Evolutionary conservation across 1,140 invertebrate species (phyloP), one percentile per base, ranked within the genome.

Genomic region (Stegodyphus dumicola): DNA sequence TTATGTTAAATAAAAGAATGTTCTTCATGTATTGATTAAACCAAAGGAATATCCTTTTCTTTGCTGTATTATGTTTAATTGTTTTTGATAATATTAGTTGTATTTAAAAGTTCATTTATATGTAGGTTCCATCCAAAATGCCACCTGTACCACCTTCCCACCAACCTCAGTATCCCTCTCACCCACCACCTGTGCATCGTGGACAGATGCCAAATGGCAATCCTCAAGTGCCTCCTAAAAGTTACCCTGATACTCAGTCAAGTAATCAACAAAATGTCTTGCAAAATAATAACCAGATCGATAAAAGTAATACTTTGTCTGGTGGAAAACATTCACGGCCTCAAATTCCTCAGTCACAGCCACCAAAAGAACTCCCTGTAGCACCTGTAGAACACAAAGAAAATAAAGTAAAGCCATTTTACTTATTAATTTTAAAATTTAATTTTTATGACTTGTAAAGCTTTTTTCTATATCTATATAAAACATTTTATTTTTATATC

Each of bases 201-300:
- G 52, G 13, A 49, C 85, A 83, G 51, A 54, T 83, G 51, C 70
- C 66, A 49, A 86, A 86, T 73, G 84, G 84, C 1, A 78, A 86
- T 7, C 48, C 54, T n/a, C 75, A 71, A 9, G n/a, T 15, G 13
- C 74, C n/a, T 81, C 6, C 18, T 11, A 81, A 81, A 48, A 64
- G 52, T 60, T 71, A 15, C n/a, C 11, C n/a, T 17, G 69, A 75
- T 18, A 71, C 73, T 56, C 81, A 88, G 76, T 10, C 65, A 33
- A 73, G 67, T 17, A 80, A 81, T 18, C 71, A 86, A 33, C 73
- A 79, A 52, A 74, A 74, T 60, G n/a, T 60, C 2, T 64, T 51
- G 10, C 54, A 88, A n/a, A 86, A 83, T 60, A 73, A 88, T 52
- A 88, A 85, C 64, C 52, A 86, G 53, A 70, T 53, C 18, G 9